phyloP scores from a whole-genome alignment of 1,140 invertebrate species.

The Macrotrachela quadricornifera region DNA sequence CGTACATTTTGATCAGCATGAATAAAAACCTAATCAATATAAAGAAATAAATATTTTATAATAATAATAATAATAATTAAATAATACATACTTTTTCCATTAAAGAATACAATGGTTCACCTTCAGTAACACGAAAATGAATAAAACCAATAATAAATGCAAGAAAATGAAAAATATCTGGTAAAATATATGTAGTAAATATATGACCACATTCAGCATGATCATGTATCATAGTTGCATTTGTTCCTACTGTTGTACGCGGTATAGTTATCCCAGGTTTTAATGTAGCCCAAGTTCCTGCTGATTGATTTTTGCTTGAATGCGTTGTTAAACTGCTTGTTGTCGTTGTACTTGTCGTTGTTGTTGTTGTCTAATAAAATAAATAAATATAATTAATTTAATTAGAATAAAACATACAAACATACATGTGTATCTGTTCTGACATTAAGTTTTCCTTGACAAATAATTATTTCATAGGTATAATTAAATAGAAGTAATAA shows the following conservation, averaged over 20 bases:
- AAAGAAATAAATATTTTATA: no score
- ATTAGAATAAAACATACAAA: neutral
- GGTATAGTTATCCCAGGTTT: no score
- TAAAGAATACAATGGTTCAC: conserved; percentile 63
- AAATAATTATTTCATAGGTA: conserved; percentile 22
- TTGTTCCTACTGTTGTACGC: no score
- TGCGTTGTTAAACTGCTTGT: conserved; percentile 8
- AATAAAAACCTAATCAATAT: no score
- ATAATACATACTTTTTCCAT: conserved; percentile 48
- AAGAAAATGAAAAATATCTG: conserved; percentile 48
- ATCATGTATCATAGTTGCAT: no score
- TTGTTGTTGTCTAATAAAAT: neutral
- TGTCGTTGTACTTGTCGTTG: neutral
- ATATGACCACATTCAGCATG: conserved; percentile 18
- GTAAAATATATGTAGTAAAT: conserved; percentile 51
- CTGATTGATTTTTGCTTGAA: conserved; percentile 4
- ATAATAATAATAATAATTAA: no score
- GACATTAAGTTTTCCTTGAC: conserved; percentile 25
- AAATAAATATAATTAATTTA: no score
- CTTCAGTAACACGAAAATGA: conserved; percentile 55
- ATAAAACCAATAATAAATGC: conserved; percentile 54
- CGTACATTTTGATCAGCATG: neutral
- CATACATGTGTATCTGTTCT: conserved; percentile 17
- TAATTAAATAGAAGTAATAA: conserved; percentile 22
- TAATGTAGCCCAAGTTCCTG: neutral